Evolutionary conservation across 2,888 invertebrate species (phyloP), one percentile per base, ranked within the genome.

Genomic region (Eumacrocentrus americanus): DNA sequence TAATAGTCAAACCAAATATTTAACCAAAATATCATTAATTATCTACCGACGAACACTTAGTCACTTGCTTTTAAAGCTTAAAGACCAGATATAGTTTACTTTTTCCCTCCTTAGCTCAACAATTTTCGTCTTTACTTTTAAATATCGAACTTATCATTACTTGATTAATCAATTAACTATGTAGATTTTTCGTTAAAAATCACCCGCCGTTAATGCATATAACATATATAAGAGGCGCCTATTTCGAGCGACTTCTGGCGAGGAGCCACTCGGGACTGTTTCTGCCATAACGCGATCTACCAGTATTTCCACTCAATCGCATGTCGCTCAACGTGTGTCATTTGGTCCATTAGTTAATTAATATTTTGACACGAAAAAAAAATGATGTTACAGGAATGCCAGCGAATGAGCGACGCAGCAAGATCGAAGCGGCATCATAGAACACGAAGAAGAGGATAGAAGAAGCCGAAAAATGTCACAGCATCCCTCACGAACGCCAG

Each of bases 381-480:
- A 12, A 9, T 42, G 7, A 12, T 9, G 59, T 66, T 60, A 37
- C 62, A 65, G 61, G 55, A 54, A 68, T 70, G 65, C 64, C 55
- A 64, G 60, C 62, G 58, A 61, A 61, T 60, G 56, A 58, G 60
- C 62, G 44, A 40, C 55, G 58, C 52, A 34, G 60, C 37, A 56
- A 60, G 61, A 58, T 51, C 18, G 46, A 47, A 42, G 54, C 46
- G 7, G 11, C 23, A 5, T 22, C 11, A 38, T 22, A 18, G n/a
- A 18, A 16, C 6, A 6, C n/a, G n/a, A n/a, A n/a, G n/a, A 16
- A 7, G 34, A 48, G 12, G 1, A 12, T 12, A 38, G 42, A 60
- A 22, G n/a, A 29, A 11, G 69, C 62, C 66, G 55, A 54, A 61
- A 61, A 61, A 79, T 79, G 79, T 78, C 79, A 62, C 78, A 79